Evolutionary conservation across 1,140 invertebrate species (phyloP), one percentile per base, ranked within the genome.

Genomic region (Physella acuta): DNA sequence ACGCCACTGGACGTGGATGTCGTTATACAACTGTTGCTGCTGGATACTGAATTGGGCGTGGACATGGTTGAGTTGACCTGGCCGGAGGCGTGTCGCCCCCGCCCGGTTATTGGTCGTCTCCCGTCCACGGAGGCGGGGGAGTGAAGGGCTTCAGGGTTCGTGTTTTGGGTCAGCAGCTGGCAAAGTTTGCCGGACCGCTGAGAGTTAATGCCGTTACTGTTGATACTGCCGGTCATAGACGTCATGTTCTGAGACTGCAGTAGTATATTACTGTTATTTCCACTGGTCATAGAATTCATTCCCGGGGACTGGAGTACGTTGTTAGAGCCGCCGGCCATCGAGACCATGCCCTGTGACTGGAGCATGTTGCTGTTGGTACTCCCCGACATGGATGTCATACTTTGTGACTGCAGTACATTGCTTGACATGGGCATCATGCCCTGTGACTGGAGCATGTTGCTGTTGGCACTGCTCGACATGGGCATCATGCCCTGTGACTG

Each of bases 291-390:
- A 14, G 72, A 66, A 4, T 61, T 69, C 31, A 64, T 51, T 31
- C 70, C 66, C 28, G 61, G 5, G 31, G 65, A 26, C 69, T 65
- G 33, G 62, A 51, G 8, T 8, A 20, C 24, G 67, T 60, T 20
- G 58, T 70, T 53, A 69, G 74, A 11, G 78, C 78, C 49, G 79
- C 68, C 34, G 80, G 68, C 68, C 76, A 73, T 67, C 76, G 76
- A 16, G 20, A 76, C 76, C 30, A 71, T 44, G 59, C 73, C 63
- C 11, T 59, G 31, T 0, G 44, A 2, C 31, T 56, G 34, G n/a
- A 44, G n/a, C n/a, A 36, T 37, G 28, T 56, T 71, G 44, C 56
- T 70, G 28, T 44, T 70, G 26, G 36, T 56, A 37, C 28, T 56
- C 2, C 53, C 36, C 8, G 64, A 36, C n/a, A 72, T 58, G 14